Conservation (phyloP, 2,888 invertebrate genomes). For the Lysandra coridon region DNA sequence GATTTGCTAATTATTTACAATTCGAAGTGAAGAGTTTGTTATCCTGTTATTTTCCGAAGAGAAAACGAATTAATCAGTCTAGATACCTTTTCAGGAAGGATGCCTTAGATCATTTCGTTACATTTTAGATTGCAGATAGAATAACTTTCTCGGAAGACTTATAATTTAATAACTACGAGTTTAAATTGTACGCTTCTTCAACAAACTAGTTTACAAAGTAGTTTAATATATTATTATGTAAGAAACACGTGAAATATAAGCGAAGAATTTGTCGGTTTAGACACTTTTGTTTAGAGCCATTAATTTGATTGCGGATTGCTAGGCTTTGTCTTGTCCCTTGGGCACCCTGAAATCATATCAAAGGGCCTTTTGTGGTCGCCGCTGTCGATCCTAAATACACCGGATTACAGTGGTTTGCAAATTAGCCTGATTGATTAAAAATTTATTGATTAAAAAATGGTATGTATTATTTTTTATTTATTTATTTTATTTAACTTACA, state of each 20-base stretch:
- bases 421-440: not conserved
- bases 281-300: not conserved
- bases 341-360: not conserved
- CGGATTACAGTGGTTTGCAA: not conserved
- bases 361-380: not conserved
- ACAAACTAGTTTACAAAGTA: no score
- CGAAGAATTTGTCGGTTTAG: no score
- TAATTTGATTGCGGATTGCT: not conserved
- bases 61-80: not conserved
- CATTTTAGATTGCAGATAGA: not conserved
- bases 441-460: not conserved
- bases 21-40: not conserved
- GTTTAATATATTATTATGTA: no score
- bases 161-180: not conserved
- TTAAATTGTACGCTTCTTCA: no score
- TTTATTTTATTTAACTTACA: no score
- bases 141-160: not conserved
- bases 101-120: not conserved
- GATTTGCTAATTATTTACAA: constrained; percentile 5
- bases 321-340: not conserved
- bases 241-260: no score
- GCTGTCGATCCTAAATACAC: not conserved
- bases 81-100: not conserved
- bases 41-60: not conserved
- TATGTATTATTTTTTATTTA: not conserved